phyloP scores from a whole-genome alignment of 2,888 invertebrate species.

The Tachina grossa region DNA sequence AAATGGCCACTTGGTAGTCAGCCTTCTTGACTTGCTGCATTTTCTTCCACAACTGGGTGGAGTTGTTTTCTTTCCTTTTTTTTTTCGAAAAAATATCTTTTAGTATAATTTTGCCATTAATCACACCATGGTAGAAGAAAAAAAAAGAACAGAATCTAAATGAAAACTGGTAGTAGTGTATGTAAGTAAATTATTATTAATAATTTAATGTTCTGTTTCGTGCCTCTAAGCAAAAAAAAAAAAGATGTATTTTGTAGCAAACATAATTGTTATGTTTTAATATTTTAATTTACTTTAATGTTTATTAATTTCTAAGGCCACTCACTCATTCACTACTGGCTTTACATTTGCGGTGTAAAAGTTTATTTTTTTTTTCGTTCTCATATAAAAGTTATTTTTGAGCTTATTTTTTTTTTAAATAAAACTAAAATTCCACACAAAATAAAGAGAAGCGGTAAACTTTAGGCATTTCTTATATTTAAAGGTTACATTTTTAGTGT shows the following conservation, averaged over 20 bases:
- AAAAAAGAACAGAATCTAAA: background rate
- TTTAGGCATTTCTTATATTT: conserved; percentile 14
- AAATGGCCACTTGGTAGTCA: conserved; percentile 31
- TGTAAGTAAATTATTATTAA: conserved; percentile 30
- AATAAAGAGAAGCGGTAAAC: background rate
- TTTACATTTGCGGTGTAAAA: conserved; percentile 19
- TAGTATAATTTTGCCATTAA: conserved; percentile 69
- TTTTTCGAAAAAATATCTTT: conserved; percentile 1
- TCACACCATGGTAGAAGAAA: conserved; percentile 57
- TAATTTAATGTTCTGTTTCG: conserved; percentile 44
- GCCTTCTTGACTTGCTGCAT: conserved; percentile 27
- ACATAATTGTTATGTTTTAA: conserved; percentile 63
- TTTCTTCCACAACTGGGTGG: conserved; percentile 48
- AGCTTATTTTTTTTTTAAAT: conserved; percentile 21
- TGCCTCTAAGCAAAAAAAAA: background rate
- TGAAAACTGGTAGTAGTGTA: conserved; percentile 41
- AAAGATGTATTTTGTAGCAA: conserved; percentile 25
- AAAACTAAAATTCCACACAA: conserved; percentile 17
- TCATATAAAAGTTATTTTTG: background rate
- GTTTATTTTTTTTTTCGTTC: background rate
- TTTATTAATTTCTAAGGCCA: conserved; percentile 20
- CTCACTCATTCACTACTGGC: background rate
- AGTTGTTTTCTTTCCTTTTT: background rate
- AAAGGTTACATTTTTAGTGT: conserved; percentile 49
- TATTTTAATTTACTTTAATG: conserved; percentile 68